These are phyloP conservation scores for Julus scandinavius DNA, from an alignment of 2,888 invertebrate species.

Conservation along the genomic window DNA sequence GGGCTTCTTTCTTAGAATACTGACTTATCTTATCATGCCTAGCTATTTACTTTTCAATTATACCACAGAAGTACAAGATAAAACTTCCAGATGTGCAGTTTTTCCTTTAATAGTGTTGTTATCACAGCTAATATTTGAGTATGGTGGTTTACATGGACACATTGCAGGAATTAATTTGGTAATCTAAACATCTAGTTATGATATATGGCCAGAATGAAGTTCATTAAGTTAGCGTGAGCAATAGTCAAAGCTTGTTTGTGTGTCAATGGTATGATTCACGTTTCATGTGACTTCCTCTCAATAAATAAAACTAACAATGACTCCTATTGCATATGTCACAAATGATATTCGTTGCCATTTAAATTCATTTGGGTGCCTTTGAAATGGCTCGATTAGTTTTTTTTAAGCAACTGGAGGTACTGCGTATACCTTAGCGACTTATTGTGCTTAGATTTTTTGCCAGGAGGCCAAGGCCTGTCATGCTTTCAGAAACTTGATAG, in stretches of 20 bases:
- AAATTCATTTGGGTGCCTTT: background rate
- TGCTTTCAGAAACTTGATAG: background rate
- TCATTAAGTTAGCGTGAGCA: background rate
- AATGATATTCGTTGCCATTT: constrained; percentile 1
- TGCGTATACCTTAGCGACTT: background rate
- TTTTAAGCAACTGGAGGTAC: background rate
- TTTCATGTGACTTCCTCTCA: background rate
- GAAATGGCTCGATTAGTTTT: background rate
- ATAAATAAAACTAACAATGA: background rate
- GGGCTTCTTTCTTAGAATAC: background rate
- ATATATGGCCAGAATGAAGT: background rate
- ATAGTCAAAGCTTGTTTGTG: background rate
- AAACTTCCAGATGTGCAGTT: background rate
- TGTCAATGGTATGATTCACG: background rate
- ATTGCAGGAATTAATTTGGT: background rate
- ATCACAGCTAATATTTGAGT: background rate
- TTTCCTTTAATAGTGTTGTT: background rate
- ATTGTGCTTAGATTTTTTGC: background rate
- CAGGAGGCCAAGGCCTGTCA: background rate
- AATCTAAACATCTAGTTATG: background rate
- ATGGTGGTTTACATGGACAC: background rate
- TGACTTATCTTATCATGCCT: background rate
- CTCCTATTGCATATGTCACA: background rate
- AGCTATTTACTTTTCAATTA: background rate
- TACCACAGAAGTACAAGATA: background rate